Evolutionary conservation across 2,797 vertebrate genomes (phyloP), one percentile per base, ranked within the genome.

Genomic region (Enteromius afrohamiltoni): DNA sequence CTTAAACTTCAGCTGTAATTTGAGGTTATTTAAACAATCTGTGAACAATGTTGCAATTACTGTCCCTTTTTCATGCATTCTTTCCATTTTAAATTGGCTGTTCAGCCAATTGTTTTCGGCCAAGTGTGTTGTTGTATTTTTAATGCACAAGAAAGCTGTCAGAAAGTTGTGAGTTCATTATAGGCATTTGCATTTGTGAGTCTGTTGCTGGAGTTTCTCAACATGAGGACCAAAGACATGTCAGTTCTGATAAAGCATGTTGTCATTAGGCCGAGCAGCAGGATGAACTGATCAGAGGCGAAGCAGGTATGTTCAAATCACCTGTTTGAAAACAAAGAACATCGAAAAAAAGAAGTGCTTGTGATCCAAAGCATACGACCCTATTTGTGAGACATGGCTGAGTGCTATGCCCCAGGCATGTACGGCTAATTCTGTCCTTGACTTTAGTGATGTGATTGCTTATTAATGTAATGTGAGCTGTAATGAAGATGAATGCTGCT

Each of bases 401-500:
- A 70, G 40, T 70, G 26, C 62, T 45, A 55, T 70, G 65, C 40
- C 82, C 40, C 51, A 70, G 74, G 82, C 82, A 34, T 58, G 34
- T 31, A 29, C 1, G 21, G 65, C 74, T 83, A 83, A 83, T 83
- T 77, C 64, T 60, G 75, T 77, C 55, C 75, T 62, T 69, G 82
- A 77, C 74, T 55, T 60, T 83, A 82, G 62, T 47, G 40, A 78
- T 62, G 75, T 58, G 67, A 77, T 76, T 70, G 51, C 65, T 62
- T 70, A 68, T 55, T 77, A 83, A 83, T 69, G 51, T 70, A 69
- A 83, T 83, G 51, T 37, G 74, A 83, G 53, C 75, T 70, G 75
- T 60, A 70, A 77, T 83, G 74, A 78, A 77, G 82, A 77, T n/a
- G 49, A 77, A 83, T 69, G 73, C 60, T 58, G 65, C 75, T 70